Base-by-base conservation (phyloP, 92 coral and sea anemone species). In the Micromussa lordhowensis region DNA sequence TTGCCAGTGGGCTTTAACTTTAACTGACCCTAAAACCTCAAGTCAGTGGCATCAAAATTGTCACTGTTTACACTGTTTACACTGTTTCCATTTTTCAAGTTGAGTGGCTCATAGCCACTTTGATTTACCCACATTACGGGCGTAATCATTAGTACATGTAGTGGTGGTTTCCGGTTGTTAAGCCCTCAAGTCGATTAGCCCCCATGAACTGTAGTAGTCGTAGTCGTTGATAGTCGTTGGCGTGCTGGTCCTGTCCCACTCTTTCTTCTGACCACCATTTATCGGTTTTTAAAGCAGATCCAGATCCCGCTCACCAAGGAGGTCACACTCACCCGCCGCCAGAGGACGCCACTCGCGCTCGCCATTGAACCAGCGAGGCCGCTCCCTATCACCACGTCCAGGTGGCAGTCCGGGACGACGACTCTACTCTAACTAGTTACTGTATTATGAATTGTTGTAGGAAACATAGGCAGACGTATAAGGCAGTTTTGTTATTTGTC, bases 301-400 rank as follows among this genome's bases (percentile, higher is more conserved):
- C 18, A 92, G 96, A 49, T 94, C 96, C 21, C 96, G 96, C 34
- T 94, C 96, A 36, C 95, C 95, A n/a, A 88, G 96, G 28, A 90
- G 96, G 66, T 94, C 96, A 21, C 93, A 90, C 29, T 91, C 93
- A 70, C 93, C 93, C 32, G 91, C 83, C 18, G 55, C 85, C 77
- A 74, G 86, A 38, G 85, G 86, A 48, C 88, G 93, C 49, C 95
- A 89, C 40, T 91, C 96, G 10, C 86, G 92, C 30, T 93, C 94
- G 26, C 94, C 96, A 64, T 78, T 86, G 35, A 87, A 88, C 31
- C 90, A 87, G 40, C 94, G 91, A 73, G 87, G 96, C 72, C 89
- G 98, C 53, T 91, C 95, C 35, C 48, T 68, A 61, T 94, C 96
- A 44, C 95, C 95, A 70, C 94, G 95, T 35, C 96, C 95, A n/a